Evolutionary conservation across 2,797 vertebrate genomes (phyloP), one percentile per base, ranked within the genome.

Genomic region (Phrynocephalus guinanensis): DNA sequence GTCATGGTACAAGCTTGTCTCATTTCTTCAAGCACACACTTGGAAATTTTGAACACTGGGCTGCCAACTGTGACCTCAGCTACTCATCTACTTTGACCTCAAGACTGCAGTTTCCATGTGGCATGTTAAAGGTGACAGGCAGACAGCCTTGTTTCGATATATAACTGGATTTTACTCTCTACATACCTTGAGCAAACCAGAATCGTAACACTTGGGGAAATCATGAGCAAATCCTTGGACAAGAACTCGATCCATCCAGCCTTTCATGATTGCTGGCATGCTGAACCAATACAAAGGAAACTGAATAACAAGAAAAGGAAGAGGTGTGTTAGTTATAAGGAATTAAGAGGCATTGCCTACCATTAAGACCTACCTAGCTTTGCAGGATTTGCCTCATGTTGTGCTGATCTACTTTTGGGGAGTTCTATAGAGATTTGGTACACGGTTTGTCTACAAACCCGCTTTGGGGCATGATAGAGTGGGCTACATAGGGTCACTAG

Each of bases 251-350:
- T 98, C 98, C 84, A 98, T 95, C 98, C 98, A 99, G 89, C 98
- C 98, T 93, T 98, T 98, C 96, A 98, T 91, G 93, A 98, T 97
- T 0, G 97, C 98, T 52, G 98, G 98, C 90, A 98, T 91, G 20
- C 94, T 97, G 95, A 97, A 97, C 98, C 98, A 98, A 94, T 98
- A 98, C 92, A 98, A 96, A 38, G 98, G 98, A 90, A 99, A 99
- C 98, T 98, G 88, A 0, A 20, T 83, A 66, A 87, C 88, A 72
- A 44, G 0, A 93, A 82, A 10, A 85, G 71, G n/a, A 79, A 70
- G 15, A 75, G 6, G 24, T 16, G 0, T 11, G n/a, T 5, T 30
- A 30, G n/a, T 7, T 73, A 72, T 79, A 87, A 84, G 75, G 38
- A 66, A 18, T 24, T 9, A n/a, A 26, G 20, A 81, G 11, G 3